Base-by-base conservation (phyloP, 2,888 invertebrate genomes). In the Bombylius discolor region DNA sequence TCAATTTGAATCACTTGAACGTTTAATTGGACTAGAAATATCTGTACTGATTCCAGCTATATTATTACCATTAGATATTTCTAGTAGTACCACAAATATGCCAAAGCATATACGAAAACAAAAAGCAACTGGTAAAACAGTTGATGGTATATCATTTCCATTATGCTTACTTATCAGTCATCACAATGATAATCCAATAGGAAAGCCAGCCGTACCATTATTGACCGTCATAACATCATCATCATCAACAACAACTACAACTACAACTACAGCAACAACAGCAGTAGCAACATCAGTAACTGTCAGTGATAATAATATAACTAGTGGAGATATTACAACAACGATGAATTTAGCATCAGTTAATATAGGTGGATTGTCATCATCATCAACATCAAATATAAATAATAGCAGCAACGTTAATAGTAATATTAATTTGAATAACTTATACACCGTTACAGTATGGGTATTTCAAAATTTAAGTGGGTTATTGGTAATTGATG, bases 381-480 rank as follows among this genome's bases (percentile, higher is more conserved):
- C 31, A 14, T 36, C 34, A 31, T 31, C 36, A 42, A 14, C 32
- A 44, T 57, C 55, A 12, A 58, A 54, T 51, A 51, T 13, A 23
- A 61, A 51, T 44, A 57, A 51, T 33, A 23, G 23, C 23, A 23
- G 23, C 23, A 23, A 23, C 3, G 23, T 61, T 62, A 23, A 23
- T 23, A 23, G 23, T 23, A 23, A 23, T 23, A 23, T 23, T 23
- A 3, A 23, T 23, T 23, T 23, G 23, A 51, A 32, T 36, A 55
- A 51, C 14, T 32, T 55, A 51, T 55, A n/a, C 50, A 58, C 60
- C 42, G 63, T 70, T 45, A 67, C 66, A 5, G 62, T 69, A 44
- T 69, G 80, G 80, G 80, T 81, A 14, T 79, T 79, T 48, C 78
- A 77, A 65, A 83, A 82, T 66, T 79, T 84, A 47, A 83, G 82